These are phyloP conservation scores for Eristalis pertinax DNA, from an alignment of 2,888 invertebrate genomes.

Conservation along the genomic window DNA sequence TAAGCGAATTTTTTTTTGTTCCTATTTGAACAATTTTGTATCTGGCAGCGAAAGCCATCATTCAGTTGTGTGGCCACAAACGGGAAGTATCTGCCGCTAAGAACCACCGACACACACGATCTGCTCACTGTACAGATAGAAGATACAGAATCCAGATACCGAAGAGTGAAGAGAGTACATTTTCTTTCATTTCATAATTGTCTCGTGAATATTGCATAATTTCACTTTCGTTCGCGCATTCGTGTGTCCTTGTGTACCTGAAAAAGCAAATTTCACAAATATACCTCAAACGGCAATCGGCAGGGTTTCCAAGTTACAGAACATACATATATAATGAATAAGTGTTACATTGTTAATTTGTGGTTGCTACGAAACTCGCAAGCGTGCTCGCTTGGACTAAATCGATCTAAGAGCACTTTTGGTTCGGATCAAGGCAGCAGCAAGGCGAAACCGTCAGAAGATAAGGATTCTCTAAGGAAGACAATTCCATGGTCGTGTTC, in stretches of 20 bases:
- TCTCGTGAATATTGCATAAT: neutral
- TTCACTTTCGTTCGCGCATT: neutral
- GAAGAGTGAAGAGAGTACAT: neutral
- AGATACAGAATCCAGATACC: neutral
- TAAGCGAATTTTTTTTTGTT: neutral
- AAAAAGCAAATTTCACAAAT: neutral
- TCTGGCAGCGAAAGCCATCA: neutral
- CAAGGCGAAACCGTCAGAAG: neutral
- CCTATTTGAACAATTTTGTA: neutral
- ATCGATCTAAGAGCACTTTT: constrained; percentile 15
- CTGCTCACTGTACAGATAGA: neutral
- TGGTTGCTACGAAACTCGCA: constrained; percentile 47
- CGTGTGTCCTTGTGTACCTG: constrained; percentile 2
- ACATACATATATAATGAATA: constrained; percentile 42
- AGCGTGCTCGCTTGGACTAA: constrained; percentile 16
- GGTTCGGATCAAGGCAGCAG: neutral
- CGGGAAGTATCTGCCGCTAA: neutral
- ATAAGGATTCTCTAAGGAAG: constrained; percentile 15
- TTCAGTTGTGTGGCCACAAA: neutral
- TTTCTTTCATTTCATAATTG: neutral
- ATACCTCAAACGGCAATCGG: neutral
- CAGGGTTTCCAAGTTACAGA: neutral
- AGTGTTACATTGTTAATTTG: constrained; percentile 23
- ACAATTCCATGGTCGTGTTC: neutral
- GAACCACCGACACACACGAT: neutral